phyloP scores from a whole-genome alignment of 1,140 invertebrate species.

The Drosophila oshimai region DNA sequence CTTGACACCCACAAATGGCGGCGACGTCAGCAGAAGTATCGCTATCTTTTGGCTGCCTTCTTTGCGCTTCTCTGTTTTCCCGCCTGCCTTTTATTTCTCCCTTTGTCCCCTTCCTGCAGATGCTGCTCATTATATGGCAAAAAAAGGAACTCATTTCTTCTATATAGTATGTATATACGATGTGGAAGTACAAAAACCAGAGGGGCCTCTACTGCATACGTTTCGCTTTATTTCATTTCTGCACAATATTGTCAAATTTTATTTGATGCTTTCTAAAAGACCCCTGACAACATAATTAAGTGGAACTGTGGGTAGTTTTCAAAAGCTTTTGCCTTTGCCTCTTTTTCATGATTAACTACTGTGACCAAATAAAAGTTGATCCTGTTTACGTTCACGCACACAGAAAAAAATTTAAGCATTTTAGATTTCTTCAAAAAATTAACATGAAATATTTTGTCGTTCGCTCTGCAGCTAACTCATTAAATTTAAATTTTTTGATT shows the following conservation, averaged over 20 bases:
- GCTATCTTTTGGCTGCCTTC: slow-evolving; percentile 19
- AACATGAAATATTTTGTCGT: too few species aligned
- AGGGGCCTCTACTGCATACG: not conserved
- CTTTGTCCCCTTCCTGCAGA: slow-evolving; percentile 29
- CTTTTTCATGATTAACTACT: slow-evolving; percentile 56
- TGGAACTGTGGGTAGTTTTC: slow-evolving; percentile 28
- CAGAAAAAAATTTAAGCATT: not conserved
- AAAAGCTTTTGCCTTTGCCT: slow-evolving; percentile 19
- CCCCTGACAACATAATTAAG: slow-evolving; percentile 71
- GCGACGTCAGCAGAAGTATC: slow-evolving; percentile 19
- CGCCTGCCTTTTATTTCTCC: too few species aligned
- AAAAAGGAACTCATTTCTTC: slow-evolving; percentile 33
- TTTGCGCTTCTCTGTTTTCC: not conserved
- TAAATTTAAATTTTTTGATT: too few species aligned
- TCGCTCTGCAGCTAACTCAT: too few species aligned
- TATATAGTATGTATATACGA: too few species aligned
- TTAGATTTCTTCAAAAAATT: not conserved
- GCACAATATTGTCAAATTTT: slow-evolving; percentile 35
- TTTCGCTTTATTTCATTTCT: slow-evolving; percentile 5
- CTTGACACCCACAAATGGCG: slow-evolving; percentile 79
- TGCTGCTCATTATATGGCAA: slow-evolving; percentile 65
- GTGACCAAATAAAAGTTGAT: slow-evolving; percentile 16
- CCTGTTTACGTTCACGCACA: not conserved
- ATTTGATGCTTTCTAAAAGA: slow-evolving; percentile 35
- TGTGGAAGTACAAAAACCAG: not conserved